phyloP scores from a whole-genome alignment of 1,140 invertebrate genomes.

The Drosophila equinoxialis region DNA sequence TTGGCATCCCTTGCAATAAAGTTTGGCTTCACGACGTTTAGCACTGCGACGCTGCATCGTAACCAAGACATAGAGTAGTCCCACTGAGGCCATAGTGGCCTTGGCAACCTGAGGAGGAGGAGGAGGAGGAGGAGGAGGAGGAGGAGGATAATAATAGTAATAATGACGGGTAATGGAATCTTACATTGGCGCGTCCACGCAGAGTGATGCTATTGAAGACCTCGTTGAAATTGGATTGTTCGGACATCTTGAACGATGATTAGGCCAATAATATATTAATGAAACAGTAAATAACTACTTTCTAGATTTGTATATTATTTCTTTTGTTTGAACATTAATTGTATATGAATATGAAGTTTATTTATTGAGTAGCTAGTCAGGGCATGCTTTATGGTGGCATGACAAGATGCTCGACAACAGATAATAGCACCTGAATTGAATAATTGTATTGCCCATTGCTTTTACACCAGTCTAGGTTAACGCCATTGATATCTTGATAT shows the following conservation, averaged over 20 bases:
- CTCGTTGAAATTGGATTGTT: slow-evolving; percentile 43
- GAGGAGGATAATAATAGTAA: no score
- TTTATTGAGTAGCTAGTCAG: neutral
- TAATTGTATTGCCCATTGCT: neutral
- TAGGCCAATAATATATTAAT: neutral
- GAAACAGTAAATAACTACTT: neutral
- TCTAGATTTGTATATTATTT: neutral
- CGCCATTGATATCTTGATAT: slow-evolving; percentile 11
- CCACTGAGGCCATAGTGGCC: slow-evolving; percentile 62
- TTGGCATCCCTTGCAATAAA: slow-evolving; percentile 64
- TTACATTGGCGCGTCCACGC: slow-evolving; percentile 67
- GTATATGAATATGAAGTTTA: neutral
- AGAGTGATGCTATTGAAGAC: slow-evolving; percentile 54
- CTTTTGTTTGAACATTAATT: no score
- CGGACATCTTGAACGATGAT: slow-evolving; percentile 34
- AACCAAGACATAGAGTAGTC: slow-evolving; percentile 53
- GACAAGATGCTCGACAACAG: neutral
- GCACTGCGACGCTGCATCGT: slow-evolving; percentile 51
- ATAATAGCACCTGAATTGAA: neutral
- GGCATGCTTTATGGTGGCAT: neutral
- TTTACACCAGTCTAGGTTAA: slow-evolving; percentile 5
- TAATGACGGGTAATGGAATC: neutral
- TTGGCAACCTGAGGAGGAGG: slow-evolving; percentile 86
- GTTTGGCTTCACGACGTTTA: slow-evolving; percentile 43
- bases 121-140: no score